These are phyloP conservation scores for Lagria hirta DNA, from an alignment of 2,888 invertebrate genomes.

Conservation along the genomic window DNA sequence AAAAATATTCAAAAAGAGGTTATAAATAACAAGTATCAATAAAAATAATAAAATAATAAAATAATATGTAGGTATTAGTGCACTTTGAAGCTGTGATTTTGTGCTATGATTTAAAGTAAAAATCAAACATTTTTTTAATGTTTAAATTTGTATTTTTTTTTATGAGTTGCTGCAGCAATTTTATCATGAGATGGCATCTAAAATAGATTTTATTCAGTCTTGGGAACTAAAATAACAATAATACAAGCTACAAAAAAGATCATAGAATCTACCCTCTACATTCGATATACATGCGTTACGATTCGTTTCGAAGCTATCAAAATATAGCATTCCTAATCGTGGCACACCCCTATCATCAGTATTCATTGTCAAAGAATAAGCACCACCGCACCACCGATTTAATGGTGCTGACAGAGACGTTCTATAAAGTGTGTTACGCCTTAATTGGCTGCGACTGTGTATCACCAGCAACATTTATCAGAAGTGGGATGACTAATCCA, in stretches of 20 bases:
- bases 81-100: too few species aligned
- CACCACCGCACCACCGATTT: constrained; percentile 27
- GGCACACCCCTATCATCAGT: constrained; percentile 45
- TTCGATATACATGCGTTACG: constrained; percentile 36
- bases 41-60: too few species aligned
- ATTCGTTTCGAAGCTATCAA: constrained; percentile 42
- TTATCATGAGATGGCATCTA: constrained; percentile 7
- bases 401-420: constrained; percentile 28
- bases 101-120: too few species aligned
- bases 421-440: constrained; percentile 35
- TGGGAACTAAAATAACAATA: constrained; percentile 25
- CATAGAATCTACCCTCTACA: constrained; percentile 16
- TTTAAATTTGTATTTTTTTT: too few species aligned
- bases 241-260: constrained; percentile 13
- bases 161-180: too few species aligned
- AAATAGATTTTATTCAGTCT: constrained; percentile 9
- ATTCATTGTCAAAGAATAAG: constrained; percentile 35
- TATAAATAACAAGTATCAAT: too few species aligned
- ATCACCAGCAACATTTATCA: constrained; percentile 17
- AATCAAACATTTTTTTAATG: too few species aligned
- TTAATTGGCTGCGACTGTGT: constrained; percentile 31
- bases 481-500: constrained; percentile 23
- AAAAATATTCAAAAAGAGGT: too few species aligned
- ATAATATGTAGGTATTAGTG: too few species aligned
- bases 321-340: constrained; percentile 42